These are phyloP conservation scores for Myoxocephalus aenaeus DNA, from an alignment of 2,797 vertebrate genomes.

Conservation along the genomic window DNA sequence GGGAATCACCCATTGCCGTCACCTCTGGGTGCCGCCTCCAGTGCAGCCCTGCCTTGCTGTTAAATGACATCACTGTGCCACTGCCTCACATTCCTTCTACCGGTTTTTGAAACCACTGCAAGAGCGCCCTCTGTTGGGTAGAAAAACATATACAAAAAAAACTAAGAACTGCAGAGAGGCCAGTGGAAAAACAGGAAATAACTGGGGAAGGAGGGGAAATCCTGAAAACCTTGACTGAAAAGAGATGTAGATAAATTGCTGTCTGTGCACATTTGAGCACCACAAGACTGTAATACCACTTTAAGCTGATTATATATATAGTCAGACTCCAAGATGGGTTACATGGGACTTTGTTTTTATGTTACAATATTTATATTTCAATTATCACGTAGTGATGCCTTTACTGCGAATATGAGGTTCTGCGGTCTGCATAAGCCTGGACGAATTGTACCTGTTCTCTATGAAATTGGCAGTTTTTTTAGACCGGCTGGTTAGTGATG, in stretches of 20 bases:
- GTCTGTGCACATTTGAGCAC: not conserved
- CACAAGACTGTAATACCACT: not conserved
- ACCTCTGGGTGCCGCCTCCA: constrained; percentile 54
- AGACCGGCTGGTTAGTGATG: too few relatives aligned
- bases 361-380: not conserved
- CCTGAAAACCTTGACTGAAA: constrained; percentile 25
- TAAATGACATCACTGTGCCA: constrained; percentile 76
- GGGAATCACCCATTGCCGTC: constrained; percentile 57
- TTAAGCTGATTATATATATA: not conserved
- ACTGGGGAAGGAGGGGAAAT: constrained; percentile 27
- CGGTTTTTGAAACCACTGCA: constrained; percentile 41
- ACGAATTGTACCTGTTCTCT: not conserved
- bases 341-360: not conserved
- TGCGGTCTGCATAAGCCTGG: not conserved
- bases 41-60: constrained; percentile 49
- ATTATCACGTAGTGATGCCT: not conserved
- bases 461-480: too few relatives aligned
- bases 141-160: not conserved
- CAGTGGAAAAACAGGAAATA: constrained; percentile 58
- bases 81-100: constrained; percentile 68
- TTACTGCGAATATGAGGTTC: not conserved
- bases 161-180: constrained; percentile 23
- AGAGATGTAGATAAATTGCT: not conserved
- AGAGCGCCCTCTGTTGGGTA: constrained; percentile 72
- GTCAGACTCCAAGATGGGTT: not conserved